These are phyloP conservation scores for Standfussiana lucernea DNA, from an alignment of 2,888 invertebrate species.

Conservation along the genomic window DNA sequence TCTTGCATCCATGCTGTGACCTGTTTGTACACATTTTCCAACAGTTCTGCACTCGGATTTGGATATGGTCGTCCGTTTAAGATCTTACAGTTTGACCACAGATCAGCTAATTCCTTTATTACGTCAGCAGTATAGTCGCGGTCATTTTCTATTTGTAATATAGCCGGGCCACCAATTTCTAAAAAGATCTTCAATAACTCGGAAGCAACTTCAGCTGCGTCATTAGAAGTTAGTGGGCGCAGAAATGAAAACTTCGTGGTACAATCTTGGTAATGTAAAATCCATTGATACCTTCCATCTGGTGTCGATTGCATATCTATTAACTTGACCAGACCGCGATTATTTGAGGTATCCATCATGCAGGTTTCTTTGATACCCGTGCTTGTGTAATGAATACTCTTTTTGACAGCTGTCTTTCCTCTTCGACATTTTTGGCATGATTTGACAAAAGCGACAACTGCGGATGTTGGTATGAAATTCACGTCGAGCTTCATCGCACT, in stretches of 20 bases:
- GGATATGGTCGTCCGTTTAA: conserved; percentile 28
- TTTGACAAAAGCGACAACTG: conserved; percentile 35
- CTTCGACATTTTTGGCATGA: conserved; percentile 28
- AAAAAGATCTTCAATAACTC: conserved; percentile 48
- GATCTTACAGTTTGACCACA: conserved; percentile 39
- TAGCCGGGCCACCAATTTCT: conserved; percentile 40
- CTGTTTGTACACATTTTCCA: background rate
- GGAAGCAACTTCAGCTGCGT: conserved; percentile 18
- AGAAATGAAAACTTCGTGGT: conserved; percentile 38
- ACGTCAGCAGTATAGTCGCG: conserved; percentile 34
- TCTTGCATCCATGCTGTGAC: conserved; percentile 30
- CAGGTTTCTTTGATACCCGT: too few species aligned
- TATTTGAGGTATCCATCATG: too few species aligned
- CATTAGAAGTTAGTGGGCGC: conserved; percentile 34
- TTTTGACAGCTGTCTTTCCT: background rate
- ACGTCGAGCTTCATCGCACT: background rate
- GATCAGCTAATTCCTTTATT: conserved; percentile 28
- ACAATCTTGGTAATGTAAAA: conserved; percentile 46
- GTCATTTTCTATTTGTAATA: conserved; percentile 14
- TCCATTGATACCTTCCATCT: conserved; percentile 37
- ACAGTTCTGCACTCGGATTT: background rate
- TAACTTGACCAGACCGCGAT: conserved; percentile 21
- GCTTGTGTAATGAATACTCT: too few species aligned
- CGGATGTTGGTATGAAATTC: conserved; percentile 42
- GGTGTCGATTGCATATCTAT: conserved; percentile 28